phyloP scores from a whole-genome alignment of 2,797 vertebrate species.

The Odontamblyopus lacepedii region DNA sequence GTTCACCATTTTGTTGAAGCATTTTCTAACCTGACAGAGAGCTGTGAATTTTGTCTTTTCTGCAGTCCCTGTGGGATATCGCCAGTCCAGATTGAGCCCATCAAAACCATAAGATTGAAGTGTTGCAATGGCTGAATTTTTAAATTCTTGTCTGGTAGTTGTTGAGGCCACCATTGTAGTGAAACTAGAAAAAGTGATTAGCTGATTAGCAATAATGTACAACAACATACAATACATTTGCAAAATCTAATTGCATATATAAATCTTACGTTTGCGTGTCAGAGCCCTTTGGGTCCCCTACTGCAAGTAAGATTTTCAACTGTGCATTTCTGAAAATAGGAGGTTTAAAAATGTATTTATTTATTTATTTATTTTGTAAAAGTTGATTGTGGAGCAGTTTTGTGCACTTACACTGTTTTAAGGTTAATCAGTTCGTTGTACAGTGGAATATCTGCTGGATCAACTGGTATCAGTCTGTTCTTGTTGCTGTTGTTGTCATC shows the following conservation, averaged over 20 bases:
- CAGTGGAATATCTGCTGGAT: slow-evolving; percentile 52
- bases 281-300: slow-evolving; percentile 74
- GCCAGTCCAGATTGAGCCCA: slow-evolving; percentile 82
- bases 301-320: slow-evolving; percentile 77
- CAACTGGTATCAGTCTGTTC: slow-evolving; percentile 61
- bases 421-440: slow-evolving; percentile 72
- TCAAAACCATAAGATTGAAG: slow-evolving; percentile 74
- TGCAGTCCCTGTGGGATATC: slow-evolving; percentile 67
- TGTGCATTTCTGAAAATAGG: slow-evolving; percentile 66
- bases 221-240: not conserved
- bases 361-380: too few species aligned
- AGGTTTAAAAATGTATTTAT: not conserved
- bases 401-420: slow-evolving; percentile 61
- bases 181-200: slow-evolving; percentile 63
- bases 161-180: slow-evolving; percentile 57
- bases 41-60: slow-evolving; percentile 73
- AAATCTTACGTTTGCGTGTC: slow-evolving; percentile 69
- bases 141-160: slow-evolving; percentile 62
- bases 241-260: too few species aligned
- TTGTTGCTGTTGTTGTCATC: slow-evolving; percentile 1
- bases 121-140: slow-evolving; percentile 64
- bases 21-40: slow-evolving; percentile 67
- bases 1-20: not conserved
- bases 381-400: not conserved
- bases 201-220: too few species aligned